Base-by-base conservation (phyloP, 2,113 vertebrate species). In the Paradoxurus hermaphroditus region DNA sequence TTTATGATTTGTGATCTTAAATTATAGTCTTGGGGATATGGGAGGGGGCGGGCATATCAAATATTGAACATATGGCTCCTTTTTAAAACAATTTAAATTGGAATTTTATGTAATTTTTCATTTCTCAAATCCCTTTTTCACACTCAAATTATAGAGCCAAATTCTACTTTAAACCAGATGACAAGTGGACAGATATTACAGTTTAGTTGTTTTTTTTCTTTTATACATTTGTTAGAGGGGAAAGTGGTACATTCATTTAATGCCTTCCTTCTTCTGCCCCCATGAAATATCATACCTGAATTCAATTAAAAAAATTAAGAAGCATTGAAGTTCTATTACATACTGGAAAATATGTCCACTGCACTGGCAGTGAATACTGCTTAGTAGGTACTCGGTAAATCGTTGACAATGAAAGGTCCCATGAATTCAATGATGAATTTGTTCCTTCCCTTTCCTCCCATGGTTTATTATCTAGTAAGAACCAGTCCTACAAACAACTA, bases 41-140 rank as follows among this genome's bases (percentile, higher is more conserved):
- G 41, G 78, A 59, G 16, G 51, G 83, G 94, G 46, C 53, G 21
- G 14, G 70, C 92, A 34, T 79, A 93, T 46, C 84, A 95, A 79
- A 89, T 94, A 93, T n/a, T 63, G 90, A 97, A 81, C 93, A 98
- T 94, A 97, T 67, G 91, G 96, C 97, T 98, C 96, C 89, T 96
- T 98, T 96, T 90, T 53, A 84, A 96, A 96, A 96, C 13, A 78
- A 84, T 63, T 97, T 96, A 94, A 98, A 90, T 83, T 97, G 78
- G 96, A 92, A 21, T 90, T 97, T 95, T 96, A 86, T 84, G 77
- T 95, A 97, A 73, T 97, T 85, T 83, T 95, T 92, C 59, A 92
- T 1, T 81, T 86, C 82, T 70, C 62, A 83, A 85, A 92, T 49
- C 63, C 34, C 44, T 70, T 96, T 97, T 95, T 96, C 83, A 91